A percentile compares a stretch with the other conserved stretches of the same genome.
Conservation (phyloP, 2,888 invertebrate genomes). For the Drosophila barbarae region DNA sequence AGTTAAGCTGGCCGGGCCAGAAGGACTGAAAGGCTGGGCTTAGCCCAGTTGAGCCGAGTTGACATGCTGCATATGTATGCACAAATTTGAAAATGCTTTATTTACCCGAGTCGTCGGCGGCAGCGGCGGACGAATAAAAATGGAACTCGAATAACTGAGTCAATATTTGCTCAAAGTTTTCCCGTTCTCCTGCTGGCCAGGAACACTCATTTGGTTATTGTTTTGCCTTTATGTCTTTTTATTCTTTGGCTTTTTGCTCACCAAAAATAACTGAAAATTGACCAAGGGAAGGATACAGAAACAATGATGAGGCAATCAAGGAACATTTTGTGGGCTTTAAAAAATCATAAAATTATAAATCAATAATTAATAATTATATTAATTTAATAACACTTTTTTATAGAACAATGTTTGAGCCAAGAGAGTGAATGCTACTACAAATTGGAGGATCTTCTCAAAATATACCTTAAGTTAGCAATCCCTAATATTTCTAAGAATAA, state of each 20-base stretch:
- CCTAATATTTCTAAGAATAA: background rate
- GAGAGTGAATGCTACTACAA: no score
- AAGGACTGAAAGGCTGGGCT: conserved; percentile 4
- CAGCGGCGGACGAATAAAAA: conserved; percentile 34
- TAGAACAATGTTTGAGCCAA: no score
- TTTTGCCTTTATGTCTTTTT: conserved; percentile 35
- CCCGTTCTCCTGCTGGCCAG: conserved; percentile 3
- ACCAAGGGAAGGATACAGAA: background rate
- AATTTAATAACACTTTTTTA: no score
- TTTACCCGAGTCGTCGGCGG: conserved; percentile 45
- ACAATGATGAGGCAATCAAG: conserved; percentile 14
- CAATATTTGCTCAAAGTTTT: conserved; percentile 63
- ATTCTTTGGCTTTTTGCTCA: conserved; percentile 22
- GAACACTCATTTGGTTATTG: conserved; percentile 7
- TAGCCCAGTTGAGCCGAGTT: conserved; percentile 25
- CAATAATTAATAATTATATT: background rate
- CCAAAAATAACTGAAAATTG: conserved; percentile 32
- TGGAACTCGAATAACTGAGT: conserved; percentile 37
- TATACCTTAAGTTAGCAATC: no score
- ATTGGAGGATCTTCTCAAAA: no score
- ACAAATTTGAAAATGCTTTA: conserved; percentile 58
- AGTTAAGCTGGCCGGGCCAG: background rate
- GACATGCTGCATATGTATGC: conserved; percentile 37
- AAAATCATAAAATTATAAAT: no score
- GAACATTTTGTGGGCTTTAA: background rate